Evolutionary conservation across 2,113 vertebrate genomes (phyloP), one percentile per base, ranked within the genome.

Genomic region (Ceuthmochares aereus): DNA sequence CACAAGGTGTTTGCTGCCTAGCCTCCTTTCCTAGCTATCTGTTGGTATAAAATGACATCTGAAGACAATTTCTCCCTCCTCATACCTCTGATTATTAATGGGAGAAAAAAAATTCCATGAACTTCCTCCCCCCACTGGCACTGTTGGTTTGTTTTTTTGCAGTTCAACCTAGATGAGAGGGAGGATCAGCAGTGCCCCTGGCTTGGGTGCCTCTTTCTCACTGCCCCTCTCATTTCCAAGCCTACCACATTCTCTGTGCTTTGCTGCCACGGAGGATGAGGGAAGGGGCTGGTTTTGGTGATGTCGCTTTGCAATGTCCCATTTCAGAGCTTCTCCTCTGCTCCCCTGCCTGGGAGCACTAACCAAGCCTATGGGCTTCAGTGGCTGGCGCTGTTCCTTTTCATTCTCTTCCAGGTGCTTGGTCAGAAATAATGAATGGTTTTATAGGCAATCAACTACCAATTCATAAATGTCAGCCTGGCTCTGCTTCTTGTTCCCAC

Each of bases 371-470:
- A 72, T 0, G 0, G 56, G 76, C 62, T 84, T n/a, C 29, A 5
- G 49, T 18, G 64, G 59, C 78, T 94, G 76, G 34, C 64, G 63
- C 63, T 68, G 49, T 36, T 93, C 66, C 36, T 89, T 95, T 92
- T 94, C 86, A 92, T 84, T 89, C 62, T 90, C 54, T 95, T 95
- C 92, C 94, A 96, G 96, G 94, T 95, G 86, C 90, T 93, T 84
- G 93, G 92, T 76, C 92, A 96, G 85, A 95, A 95, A 95, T 94
- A 96, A 94, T 92, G 95, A 95, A 95, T 89, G 49, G 86, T 79
- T 95, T 97, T 95, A 96, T 90, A 93, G 95, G 88, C 92, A 92
- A 96, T 95, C 96, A 96, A 49, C 83, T 93, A 93, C 93, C 94
- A 93, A 96, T 96, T 96, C 96, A 95, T 93, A 95, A 97, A 92